These are phyloP conservation scores for Nannoperca australis DNA, from an alignment of 2,797 vertebrate genomes.

Conservation along the genomic window DNA sequence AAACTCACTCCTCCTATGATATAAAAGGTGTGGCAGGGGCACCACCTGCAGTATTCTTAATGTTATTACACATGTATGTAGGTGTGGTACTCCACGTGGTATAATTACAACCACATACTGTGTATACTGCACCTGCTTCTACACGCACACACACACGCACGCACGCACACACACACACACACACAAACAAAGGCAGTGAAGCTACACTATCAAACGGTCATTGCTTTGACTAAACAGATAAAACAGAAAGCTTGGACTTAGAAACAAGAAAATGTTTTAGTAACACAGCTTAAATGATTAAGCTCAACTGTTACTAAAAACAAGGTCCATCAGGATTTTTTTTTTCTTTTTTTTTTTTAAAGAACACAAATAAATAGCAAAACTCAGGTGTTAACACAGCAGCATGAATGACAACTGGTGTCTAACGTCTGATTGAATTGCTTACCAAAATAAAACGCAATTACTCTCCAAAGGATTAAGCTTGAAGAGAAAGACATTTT, in stretches of 20 bases:
- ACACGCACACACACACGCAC: not conserved
- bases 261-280: conserved; percentile 56
- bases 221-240: conserved; percentile 62
- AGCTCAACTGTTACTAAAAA: conserved; percentile 57
- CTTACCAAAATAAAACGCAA: conserved; percentile 35
- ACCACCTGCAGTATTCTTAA: conserved; percentile 54
- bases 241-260: conserved; percentile 58
- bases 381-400: conserved; percentile 57
- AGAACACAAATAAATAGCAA: conserved; percentile 75
- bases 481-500: conserved; percentile 61
- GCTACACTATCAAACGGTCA: conserved; percentile 71
- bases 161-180: conserved; percentile 30
- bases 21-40: conserved; percentile 5
- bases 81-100: not conserved
- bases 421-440: conserved; percentile 59
- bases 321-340: conserved; percentile 47
- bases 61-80: conserved; percentile 39
- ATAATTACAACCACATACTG: conserved; percentile 2
- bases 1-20: not conserved
- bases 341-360: too few relatives aligned
- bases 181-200: conserved; percentile 55
- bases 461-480: conserved; percentile 72
- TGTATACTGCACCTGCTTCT: conserved; percentile 30
- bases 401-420: conserved; percentile 53
- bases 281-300: conserved; percentile 51